Base-by-base conservation (phyloP, 53 echinoderm and acorn worm species). In the Pentamera pediparva region DNA sequence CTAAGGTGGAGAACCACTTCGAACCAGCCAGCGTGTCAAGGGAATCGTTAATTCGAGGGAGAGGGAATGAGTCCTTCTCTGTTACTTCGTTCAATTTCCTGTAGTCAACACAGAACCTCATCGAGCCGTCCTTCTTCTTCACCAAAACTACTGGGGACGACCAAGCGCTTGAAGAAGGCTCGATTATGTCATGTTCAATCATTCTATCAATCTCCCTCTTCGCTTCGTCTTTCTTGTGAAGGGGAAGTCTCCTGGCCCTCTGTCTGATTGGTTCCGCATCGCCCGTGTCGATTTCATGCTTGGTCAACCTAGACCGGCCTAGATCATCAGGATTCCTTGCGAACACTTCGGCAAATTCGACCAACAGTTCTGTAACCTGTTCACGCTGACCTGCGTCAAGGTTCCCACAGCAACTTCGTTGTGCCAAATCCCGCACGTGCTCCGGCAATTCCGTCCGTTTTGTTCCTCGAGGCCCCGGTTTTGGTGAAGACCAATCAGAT, bases 241-340 rank as follows among this genome's bases (percentile, higher is more conserved):
- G 35, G 5, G 69, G 85, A 24, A 78, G 26, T n/a, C 84, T 47
- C 32, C 75, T 74, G 0, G 86, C 41, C 3, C 60, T 10, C 47
- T 80, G 80, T 25, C 61, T 37, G 19, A 62, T 75, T 6, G 86
- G 86, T 49, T 47, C 70, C 4, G 58, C 75, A 39, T 40, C 37
- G 3, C 80, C 80, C 3, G 67, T 80, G 3, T 80, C 80, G 43
- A 85, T 85, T 21, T 53, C 49, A 30, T 85, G 85, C 37, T 85
- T 36, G 29, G 52, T 41, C 19, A 80, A 17, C 15, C 37, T 61
- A 10, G 80, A 80, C 25, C 47, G 35, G 5, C 80, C 80, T 12
- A 86, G 49, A 21, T 80, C 76, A 18, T 75, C 67, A 32, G 56
- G 34, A 19, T 41, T 27, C 41, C 25, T 50, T 0, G 80, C 67